A percentile compares a stretch with the other conserved stretches of the same genome.
These are phyloP conservation scores for Agrypnus murinus DNA, from an alignment of 2,888 invertebrate genomes.

Conservation along the genomic window DNA sequence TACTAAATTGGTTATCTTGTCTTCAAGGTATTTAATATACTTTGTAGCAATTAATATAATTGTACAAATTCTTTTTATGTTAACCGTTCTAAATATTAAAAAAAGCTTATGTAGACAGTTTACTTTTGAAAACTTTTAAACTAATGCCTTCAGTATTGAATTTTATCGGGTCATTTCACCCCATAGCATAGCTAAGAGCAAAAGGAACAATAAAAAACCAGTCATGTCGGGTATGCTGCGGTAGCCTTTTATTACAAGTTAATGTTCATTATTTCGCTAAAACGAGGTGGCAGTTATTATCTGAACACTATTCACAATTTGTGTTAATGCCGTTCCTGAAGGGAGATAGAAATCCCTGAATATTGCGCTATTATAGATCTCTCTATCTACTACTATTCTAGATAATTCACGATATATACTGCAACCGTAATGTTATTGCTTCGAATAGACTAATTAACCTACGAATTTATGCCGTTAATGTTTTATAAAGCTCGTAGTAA, in stretches of 20 bases:
- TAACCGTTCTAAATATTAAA: too few relatives aligned
- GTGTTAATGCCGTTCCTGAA: conserved; percentile 14
- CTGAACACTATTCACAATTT: conserved; percentile 20
- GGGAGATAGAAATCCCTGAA: conserved; percentile 8
- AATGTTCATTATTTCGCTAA: conserved; percentile 17
- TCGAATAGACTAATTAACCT: conserved; percentile 23
- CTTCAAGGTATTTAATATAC: too few relatives aligned
- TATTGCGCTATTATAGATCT: conserved; percentile 8
- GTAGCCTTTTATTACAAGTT: conserved; percentile 16
- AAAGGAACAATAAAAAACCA: conserved; percentile 12
- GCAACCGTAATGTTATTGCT: conserved; percentile 23
- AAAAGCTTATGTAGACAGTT: too few relatives aligned
- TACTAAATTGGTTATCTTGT: too few relatives aligned
- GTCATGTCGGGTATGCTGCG: conserved; percentile 8
- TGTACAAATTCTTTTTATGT: too few relatives aligned
- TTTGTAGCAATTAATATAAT: too few relatives aligned
- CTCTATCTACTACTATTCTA: conserved; percentile 1
- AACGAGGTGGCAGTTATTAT: conserved; percentile 18
- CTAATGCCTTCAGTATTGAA: too few relatives aligned
- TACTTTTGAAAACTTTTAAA: too few relatives aligned
- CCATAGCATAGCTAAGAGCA: background rate
- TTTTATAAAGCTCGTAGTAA: conserved; percentile 13
- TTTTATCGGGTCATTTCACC: conserved; percentile 5
- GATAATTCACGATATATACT: conserved; percentile 17
- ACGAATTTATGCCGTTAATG: conserved; percentile 26